Evolutionary conservation across 1,140 invertebrate species (phyloP), one percentile per base, ranked within the genome.

Genomic region (Odontomachus brunneus): DNA sequence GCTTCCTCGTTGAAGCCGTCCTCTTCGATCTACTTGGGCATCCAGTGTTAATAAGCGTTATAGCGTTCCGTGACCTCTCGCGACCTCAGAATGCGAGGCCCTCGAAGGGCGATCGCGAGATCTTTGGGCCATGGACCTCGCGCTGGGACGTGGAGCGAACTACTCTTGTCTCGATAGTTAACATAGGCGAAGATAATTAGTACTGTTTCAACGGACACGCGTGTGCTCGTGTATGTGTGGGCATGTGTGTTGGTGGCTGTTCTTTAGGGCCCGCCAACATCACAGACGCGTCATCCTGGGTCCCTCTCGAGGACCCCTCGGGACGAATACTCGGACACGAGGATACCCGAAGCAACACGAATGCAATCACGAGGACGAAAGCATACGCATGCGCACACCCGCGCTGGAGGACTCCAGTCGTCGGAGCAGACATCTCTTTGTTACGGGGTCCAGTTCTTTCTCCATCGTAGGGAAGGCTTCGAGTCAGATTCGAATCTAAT

Each of bases 351-450:
- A 86, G 88, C 66, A 89, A 89, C 88, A 84, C 88, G 88, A 89
- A 89, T 81, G 86, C 84, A 88, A 88, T 88, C 86, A 88, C 86
- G 87, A 88, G 81, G 78, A 87, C 62, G 85, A 76, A 89, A 67
- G 65, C 80, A 85, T 62, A 84, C 85, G 82, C 78, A 81, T 73
- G 72, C 83, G 75, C 87, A 88, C 88, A 86, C 88, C 73, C 86
- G 86, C 88, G 84, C 78, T 71, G 85, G 87, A 92, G 90, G 74
- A 88, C 84, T 76, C 83, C 76, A 44, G 86, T 86, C 87, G 85
- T 84, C 88, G 83, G 85, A 86, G 87, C 90, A 92, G 91, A 93
- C 92, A 91, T 93, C 92, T 92, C 93, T 93, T 93, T 93, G 92
- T 93, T 92, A 92, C 90, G 81, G 87, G 86, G 90, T 91, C 92